phyloP scores from a whole-genome alignment of 2,113 vertebrate species.

The Pedetes capensis region DNA sequence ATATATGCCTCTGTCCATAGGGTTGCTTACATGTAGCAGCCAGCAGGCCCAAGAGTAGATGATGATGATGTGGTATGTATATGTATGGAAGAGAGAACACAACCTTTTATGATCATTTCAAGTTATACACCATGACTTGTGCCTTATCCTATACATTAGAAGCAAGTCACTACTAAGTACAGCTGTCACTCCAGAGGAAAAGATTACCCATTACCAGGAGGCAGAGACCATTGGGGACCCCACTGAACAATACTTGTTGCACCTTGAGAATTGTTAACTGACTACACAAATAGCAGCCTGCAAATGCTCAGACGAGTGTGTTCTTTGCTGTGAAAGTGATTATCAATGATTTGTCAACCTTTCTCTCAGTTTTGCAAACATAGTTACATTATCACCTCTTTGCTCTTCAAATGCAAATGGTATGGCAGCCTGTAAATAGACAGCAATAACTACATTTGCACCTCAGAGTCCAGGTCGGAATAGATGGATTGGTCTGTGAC shows the following conservation, averaged over 20 bases:
- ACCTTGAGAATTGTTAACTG: constrained; percentile 9
- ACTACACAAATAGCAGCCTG: background rate
- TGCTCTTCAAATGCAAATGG: constrained; percentile 29
- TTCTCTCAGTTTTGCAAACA: constrained; percentile 48
- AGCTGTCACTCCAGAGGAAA: background rate
- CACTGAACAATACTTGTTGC: background rate
- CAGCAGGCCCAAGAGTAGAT: background rate
- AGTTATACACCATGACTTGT: background rate
- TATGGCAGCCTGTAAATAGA: background rate
- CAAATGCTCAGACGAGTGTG: background rate
- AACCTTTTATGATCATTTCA: background rate
- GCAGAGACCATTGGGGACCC: background rate
- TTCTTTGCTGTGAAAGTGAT: background rate
- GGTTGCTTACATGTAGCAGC: background rate
- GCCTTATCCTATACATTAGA: background rate
- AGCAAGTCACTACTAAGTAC: background rate
- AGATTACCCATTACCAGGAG: background rate
- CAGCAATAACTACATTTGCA: background rate
- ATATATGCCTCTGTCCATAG: background rate
- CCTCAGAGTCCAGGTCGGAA: background rate
- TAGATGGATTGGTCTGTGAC: background rate
- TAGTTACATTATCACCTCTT: background rate
- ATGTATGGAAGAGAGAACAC: background rate
- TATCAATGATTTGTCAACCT: background rate
- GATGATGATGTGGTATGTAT: background rate